Evolutionary conservation across 2,113 vertebrate species (phyloP), one percentile per base, ranked within the genome.

Genomic region (Gymnarchus niloticus): DNA sequence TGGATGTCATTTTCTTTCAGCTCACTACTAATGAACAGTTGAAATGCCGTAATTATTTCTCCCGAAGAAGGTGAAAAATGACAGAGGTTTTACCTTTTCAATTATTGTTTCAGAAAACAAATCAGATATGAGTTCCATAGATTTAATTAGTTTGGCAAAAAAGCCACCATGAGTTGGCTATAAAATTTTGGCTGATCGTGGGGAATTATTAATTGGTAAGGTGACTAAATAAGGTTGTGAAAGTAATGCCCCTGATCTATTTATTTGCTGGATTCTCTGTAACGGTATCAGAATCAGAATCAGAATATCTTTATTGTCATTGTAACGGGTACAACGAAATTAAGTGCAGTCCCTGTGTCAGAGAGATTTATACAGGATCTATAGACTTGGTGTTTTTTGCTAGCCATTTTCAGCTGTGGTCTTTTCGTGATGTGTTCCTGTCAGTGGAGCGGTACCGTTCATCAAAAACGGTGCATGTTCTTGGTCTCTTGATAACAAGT

Each of bases 21-120:
- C 33, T 81, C 23, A 25, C 44, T 78, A 54, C 84, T 84, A 44
- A 84, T 88, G 85, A 88, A 85, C 82, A 73, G 52, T 57, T 41
- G n/a, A 69, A 61, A 86, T 44, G 85, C 54, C n/a, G 65, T 33
- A 81, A 81, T 73, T 61, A 25, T 56, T 49, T 77, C 2, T n/a
- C 23, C 69, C 69, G 80, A 78, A 80, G 77, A 83, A 84, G 25
- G 23, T 87, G 44, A 86, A 83, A 89, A 61, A 84, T 69, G 25
- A 84, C 85, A 86, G 10, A 81, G 65, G 82, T 82, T 57, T 77
- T 85, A 85, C 73, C 69, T 25, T 82, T 44, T 56, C 65, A 85
- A 85, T 78, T 83, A 17, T 73, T 81, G 80, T 59, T 86, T 86
- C 86, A 83, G 57, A 73, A 88, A 83, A 81, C 52, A 76, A 76